Conservation (phyloP, 1,140 invertebrate species). For the Hylyphantes graminicola region DNA sequence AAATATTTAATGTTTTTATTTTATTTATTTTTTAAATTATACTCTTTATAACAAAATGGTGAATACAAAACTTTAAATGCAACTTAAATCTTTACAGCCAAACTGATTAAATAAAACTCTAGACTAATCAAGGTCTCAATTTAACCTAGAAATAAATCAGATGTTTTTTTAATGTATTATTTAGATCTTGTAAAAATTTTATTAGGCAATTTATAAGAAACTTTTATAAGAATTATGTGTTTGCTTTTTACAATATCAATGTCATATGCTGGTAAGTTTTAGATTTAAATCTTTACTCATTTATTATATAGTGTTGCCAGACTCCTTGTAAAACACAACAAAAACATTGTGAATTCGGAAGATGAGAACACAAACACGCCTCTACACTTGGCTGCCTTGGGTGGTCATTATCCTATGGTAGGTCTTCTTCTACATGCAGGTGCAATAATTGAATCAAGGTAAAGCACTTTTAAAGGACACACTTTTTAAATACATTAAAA, state of each 20-base stretch:
- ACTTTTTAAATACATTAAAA: neutral
- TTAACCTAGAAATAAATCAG: no score
- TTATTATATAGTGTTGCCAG: conserved; percentile 65
- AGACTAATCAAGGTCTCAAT: no score
- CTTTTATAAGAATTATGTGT: neutral
- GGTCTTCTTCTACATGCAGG: conserved; percentile 67
- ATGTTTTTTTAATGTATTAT: no score
- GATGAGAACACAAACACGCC: conserved; percentile 68
- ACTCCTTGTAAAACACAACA: conserved; percentile 67
- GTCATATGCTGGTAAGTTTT: neutral
- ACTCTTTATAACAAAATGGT: no score
- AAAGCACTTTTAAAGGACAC: neutral
- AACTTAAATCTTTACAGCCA: no score
- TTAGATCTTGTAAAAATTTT: neutral
- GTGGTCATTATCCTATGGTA: conserved; percentile 68
- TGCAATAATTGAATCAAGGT: conserved; percentile 70
- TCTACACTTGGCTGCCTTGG: conserved; percentile 69
- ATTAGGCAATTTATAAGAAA: neutral
- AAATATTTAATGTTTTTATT: no score
- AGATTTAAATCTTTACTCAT: neutral
- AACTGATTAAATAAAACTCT: no score
- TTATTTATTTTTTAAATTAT: no score
- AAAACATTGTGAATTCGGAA: conserved; percentile 67
- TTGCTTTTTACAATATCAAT: no score
- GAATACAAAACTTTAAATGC: no score